Percentiles rank a stretch among this genome's conserved stretches.
phyloP scores from a whole-genome alignment of 2,113 vertebrate species.

The Callionymus lyra region DNA sequence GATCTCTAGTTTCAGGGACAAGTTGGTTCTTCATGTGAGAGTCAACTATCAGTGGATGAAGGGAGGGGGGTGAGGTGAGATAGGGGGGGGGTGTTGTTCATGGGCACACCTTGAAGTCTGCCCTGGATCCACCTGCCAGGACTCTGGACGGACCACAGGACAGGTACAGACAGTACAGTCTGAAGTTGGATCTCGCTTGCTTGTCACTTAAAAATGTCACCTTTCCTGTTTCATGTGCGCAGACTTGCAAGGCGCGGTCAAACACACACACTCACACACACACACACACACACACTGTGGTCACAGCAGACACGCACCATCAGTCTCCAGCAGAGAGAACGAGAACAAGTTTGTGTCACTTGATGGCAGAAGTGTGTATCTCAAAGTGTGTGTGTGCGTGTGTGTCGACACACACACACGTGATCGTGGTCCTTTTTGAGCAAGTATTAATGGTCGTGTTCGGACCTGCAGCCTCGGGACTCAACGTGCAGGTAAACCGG shows the following conservation, averaged over 20 bases:
- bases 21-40: too few species aligned
- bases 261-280: slow-evolving; percentile 19
- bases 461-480: slow-evolving; percentile 48
- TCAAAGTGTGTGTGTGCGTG: too few species aligned
- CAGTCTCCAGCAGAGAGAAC: slow-evolving; percentile 39
- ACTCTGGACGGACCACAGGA: slow-evolving; percentile 41
- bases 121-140: slow-evolving; percentile 57
- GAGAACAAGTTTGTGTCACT: too few species aligned
- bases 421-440: slow-evolving; percentile 19
- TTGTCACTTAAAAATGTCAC: slow-evolving; percentile 76
- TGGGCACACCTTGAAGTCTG: slow-evolving; percentile 44
- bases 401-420: too few species aligned
- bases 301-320: slow-evolving; percentile 60
- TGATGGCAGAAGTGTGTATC: too few species aligned
- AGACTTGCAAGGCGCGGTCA: slow-evolving; percentile 69
- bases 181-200: slow-evolving; percentile 61
- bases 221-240: slow-evolving; percentile 76
- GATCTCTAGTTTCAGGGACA: too few species aligned
- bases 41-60: slow-evolving; percentile 13
- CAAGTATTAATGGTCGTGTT: slow-evolving; percentile 53
- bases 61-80: slow-evolving; percentile 5
- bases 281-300: slow-evolving; percentile 43
- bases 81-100: slow-evolving; percentile 30
- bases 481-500: slow-evolving; percentile 51
- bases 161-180: slow-evolving; percentile 71